Evolutionary conservation across 2,113 vertebrate genomes (phyloP).

Genomic region (Cyphomyrus plagiostoma): DNA sequence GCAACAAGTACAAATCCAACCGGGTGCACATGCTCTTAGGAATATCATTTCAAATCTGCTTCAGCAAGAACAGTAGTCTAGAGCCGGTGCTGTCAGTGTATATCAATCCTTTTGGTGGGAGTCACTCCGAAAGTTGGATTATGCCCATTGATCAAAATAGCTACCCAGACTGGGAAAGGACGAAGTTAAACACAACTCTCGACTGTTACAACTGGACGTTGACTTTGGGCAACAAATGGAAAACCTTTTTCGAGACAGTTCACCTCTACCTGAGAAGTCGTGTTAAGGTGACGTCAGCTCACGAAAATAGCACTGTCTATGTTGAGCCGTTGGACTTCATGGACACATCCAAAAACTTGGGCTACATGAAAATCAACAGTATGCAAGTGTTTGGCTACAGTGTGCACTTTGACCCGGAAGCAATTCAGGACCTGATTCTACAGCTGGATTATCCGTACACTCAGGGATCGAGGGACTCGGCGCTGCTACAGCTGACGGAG

Average conservation of each 20-base stretch:
- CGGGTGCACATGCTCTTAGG: slow-evolving; percentile 73
- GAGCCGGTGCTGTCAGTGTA: slow-evolving; percentile 69
- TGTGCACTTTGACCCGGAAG: slow-evolving; percentile 74
- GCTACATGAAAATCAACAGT: slow-evolving; percentile 74
- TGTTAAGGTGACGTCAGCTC: slow-evolving; percentile 50
- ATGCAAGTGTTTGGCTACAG: slow-evolving; percentile 73
- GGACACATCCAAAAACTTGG: slow-evolving; percentile 61
- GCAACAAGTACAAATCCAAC: slow-evolving; percentile 73
- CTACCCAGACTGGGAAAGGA: slow-evolving; percentile 75
- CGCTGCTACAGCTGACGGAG: slow-evolving; percentile 69
- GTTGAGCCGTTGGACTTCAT: slow-evolving; percentile 68
- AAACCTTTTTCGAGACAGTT: slow-evolving; percentile 75
- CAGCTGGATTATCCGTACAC: slow-evolving; percentile 73
- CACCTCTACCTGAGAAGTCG: slow-evolving; percentile 71
- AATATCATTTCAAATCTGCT: slow-evolving; percentile 71
- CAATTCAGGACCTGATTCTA: slow-evolving; percentile 71
- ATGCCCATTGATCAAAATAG: slow-evolving; percentile 68
- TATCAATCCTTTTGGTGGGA: slow-evolving; percentile 71
- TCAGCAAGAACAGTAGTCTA: slow-evolving; percentile 71
- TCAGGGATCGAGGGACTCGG: slow-evolving; percentile 70
- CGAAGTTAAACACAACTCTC: slow-evolving; percentile 65
- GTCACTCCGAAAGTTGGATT: slow-evolving; percentile 73
- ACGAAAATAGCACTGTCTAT: slow-evolving; percentile 56
- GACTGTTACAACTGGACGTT: slow-evolving; percentile 75
- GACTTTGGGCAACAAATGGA: slow-evolving; percentile 72